These are phyloP conservation scores for Chrysomallon squamiferum DNA, from an alignment of 1,140 invertebrate genomes.

Conservation along the genomic window DNA sequence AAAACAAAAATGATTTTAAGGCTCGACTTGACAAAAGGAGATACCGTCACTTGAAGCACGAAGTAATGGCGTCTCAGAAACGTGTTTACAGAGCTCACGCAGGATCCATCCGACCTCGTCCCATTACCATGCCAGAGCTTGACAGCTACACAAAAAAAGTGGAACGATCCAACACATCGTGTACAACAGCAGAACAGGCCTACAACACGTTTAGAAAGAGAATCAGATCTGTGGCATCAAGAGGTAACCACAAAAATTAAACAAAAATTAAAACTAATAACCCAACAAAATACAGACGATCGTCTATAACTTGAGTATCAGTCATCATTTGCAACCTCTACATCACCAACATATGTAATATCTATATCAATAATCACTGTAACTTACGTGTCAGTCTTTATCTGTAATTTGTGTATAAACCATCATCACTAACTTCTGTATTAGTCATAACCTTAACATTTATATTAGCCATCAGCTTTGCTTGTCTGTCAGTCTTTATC, in stretches of 20 bases:
- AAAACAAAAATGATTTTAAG: too few species aligned
- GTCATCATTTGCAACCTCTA: background rate
- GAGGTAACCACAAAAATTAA: background rate
- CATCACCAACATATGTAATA: too few species aligned
- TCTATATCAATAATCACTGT: background rate
- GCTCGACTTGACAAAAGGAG: conserved; percentile 40
- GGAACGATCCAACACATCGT: background rate
- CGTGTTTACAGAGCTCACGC: conserved; percentile 46
- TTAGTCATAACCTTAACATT: too few species aligned
- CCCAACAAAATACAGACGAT: background rate
- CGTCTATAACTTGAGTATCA: background rate
- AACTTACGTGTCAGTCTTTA: too few species aligned
- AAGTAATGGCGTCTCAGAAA: conserved; percentile 43
- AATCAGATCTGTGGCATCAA: conserved; percentile 18
- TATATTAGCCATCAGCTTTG: too few species aligned
- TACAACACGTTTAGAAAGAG: conserved; percentile 22
- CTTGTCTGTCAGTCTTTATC: too few species aligned
- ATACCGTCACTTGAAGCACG: conserved; percentile 42
- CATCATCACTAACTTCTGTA: too few species aligned
- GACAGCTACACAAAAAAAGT: conserved; percentile 19
- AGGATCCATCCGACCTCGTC: conserved; percentile 45
- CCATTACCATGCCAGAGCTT: conserved; percentile 51
- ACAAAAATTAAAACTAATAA: background rate
- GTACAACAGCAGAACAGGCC: conserved; percentile 13
- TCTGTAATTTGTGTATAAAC: too few species aligned